Base-by-base conservation (phyloP, 2,888 invertebrate species). In the Hylaea fasciaria region DNA sequence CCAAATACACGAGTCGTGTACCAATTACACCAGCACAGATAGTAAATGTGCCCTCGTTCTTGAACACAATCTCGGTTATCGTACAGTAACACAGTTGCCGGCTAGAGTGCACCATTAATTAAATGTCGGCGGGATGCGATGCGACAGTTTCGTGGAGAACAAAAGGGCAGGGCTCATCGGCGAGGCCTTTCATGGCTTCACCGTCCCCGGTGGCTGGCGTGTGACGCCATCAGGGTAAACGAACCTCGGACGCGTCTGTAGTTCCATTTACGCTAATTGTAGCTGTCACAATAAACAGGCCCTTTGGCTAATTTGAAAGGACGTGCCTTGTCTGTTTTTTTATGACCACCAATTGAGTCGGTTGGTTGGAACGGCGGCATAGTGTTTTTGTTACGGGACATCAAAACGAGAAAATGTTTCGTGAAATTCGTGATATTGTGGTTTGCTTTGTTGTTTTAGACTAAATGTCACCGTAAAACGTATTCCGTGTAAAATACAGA, bases 231-330 rank as follows among this genome's bases (percentile, higher is more conserved):
- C 61, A 57, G 67, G 77, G 76, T 78, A 69, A 75, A 78, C 73
- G 77, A 64, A 72, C 74, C 49, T 49, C 44, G 54, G 68, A 64
- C 57, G 56, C 59, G 68, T 57, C 71, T 69, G 76, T 74, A 72
- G 68, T 72, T 73, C 78, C 77, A 85, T 85, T 81, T 78, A 72
- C 74, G 72, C 69, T 82, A 82, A 84, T 82, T 82, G 69, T 73
- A 70, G 75, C 70, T 68, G 76, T 73, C 71, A 71, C 66, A 73
- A 68, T 65, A 70, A 66, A 57, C 57, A 66, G 60, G 62, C 63
- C 57, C 44, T 61, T 61, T 51, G 51, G 55, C 52, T 58, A 47
- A 60, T 57, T 55, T 58, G 32, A 53, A 57, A 68, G 51, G 58
- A 0, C 32, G 35, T 47, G 46, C 50, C 41, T 47, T 39, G 57